phyloP scores from a whole-genome alignment of 2,113 vertebrate genomes.

The Rhea americana region DNA sequence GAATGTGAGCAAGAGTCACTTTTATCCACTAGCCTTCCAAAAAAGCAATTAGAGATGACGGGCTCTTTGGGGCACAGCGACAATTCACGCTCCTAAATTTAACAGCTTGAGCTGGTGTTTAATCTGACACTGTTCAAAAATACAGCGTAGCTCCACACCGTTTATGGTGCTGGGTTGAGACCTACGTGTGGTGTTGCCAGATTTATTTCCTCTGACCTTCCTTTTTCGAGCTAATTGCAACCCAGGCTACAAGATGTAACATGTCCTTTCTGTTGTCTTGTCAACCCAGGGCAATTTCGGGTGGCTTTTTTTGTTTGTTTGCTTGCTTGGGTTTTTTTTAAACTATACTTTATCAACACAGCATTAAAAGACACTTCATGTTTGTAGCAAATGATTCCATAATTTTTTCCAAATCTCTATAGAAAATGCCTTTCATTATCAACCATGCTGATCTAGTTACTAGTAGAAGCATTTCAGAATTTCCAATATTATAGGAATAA shows the following conservation, averaged over 20 bases:
- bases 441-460: constrained; percentile 47
- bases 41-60: accelerated
- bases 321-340: not conserved
- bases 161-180: not conserved
- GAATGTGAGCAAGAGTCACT: accelerated
- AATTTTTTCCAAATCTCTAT: constrained; percentile 16
- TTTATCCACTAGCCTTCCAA: not conserved
- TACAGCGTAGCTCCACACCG: not conserved
- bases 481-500: constrained; percentile 29
- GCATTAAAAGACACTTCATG: not conserved
- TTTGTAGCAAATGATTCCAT: not conserved
- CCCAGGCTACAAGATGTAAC: not conserved
- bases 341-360: not conserved
- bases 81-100: not conserved
- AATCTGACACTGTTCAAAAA: not conserved
- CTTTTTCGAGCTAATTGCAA: not conserved
- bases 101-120: constrained; percentile 15
- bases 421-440: constrained; percentile 31
- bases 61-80: not conserved
- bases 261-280: not conserved
- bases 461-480: constrained; percentile 35
- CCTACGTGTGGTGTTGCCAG: not conserved
- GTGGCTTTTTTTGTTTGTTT: not conserved
- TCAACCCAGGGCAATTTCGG: not conserved
- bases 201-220: not conserved